A percentile compares a stretch with the other conserved stretches of the same genome.
phyloP scores from a whole-genome alignment of 2,113 vertebrate genomes.

The Erythrocercus mccallii region DNA sequence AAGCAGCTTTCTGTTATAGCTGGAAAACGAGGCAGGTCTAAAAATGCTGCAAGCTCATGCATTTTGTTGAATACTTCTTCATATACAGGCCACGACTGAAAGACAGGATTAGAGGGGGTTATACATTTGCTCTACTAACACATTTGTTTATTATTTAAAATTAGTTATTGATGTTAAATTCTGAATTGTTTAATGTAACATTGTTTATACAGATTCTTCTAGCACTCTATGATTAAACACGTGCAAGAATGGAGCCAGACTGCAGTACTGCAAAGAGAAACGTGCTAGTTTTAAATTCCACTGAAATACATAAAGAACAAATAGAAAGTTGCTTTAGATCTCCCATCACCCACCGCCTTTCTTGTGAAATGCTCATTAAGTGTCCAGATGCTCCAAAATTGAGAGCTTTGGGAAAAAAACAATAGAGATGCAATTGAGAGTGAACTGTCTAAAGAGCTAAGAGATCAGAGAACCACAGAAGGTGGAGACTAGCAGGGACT shows the following conservation, averaged over 20 bases:
- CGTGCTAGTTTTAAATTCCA: not conserved
- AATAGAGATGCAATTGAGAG: not conserved
- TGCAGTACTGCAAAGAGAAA: not conserved
- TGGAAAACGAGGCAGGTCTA: conserved; percentile 86
- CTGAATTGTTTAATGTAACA: not conserved
- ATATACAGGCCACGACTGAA: conserved; percentile 82
- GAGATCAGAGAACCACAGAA: not conserved
- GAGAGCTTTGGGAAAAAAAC: not conserved
- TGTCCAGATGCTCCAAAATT: not conserved
- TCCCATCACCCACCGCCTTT: not conserved
- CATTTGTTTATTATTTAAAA: not conserved
- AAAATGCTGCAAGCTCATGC: conserved; percentile 66
- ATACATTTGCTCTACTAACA: not conserved
- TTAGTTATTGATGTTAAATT: not conserved
- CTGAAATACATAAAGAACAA: not conserved
- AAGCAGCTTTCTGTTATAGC: conserved; percentile 78
- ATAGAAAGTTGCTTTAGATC: not conserved
- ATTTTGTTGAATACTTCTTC: conserved; percentile 72
- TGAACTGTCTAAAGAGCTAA: not conserved
- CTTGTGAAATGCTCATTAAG: not conserved
- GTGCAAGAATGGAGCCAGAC: not conserved
- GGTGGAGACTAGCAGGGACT: not conserved
- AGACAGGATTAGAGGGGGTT: conserved; percentile 1
- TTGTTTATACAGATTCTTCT: not conserved
- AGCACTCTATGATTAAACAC: not conserved